These are phyloP conservation scores for Balaeniceps rex DNA, from an alignment of 2,113 vertebrate genomes.

Conservation along the genomic window DNA sequence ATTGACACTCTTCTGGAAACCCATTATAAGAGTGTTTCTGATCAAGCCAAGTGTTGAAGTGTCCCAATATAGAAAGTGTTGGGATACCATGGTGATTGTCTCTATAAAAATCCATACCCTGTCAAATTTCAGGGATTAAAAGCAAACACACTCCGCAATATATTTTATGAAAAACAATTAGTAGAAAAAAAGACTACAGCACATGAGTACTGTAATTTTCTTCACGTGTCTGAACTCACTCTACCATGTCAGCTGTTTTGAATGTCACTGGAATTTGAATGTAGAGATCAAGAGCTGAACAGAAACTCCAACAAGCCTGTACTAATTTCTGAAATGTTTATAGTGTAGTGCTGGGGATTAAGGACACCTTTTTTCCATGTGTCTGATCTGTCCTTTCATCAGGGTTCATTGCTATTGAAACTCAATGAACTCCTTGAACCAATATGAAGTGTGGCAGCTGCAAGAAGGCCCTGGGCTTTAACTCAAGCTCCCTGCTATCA, in stretches of 20 bases:
- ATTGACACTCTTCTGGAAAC: neutral
- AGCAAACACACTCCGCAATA: neutral
- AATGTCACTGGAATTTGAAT: neutral
- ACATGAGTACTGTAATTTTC: neutral
- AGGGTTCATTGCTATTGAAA: neutral
- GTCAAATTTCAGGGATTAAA: constrained; percentile 5
- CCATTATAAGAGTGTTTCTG: neutral
- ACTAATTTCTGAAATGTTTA: neutral
- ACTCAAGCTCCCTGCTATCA: neutral
- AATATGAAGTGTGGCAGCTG: neutral
- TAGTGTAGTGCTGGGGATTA: neutral
- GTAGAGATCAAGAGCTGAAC: neutral
- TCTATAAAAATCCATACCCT: constrained; percentile 29
- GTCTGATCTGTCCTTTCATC: neutral
- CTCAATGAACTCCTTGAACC: neutral
- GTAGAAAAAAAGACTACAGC: neutral
- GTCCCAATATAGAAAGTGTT: constrained; percentile 8
- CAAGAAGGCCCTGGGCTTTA: neutral
- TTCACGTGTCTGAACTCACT: neutral
- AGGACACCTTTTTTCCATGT: neutral
- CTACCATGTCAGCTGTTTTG: neutral
- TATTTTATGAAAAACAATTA: neutral
- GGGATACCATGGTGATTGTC: constrained; percentile 22
- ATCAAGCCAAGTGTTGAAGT: constrained; percentile 2
- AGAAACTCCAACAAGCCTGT: neutral